Conservation (phyloP, 2,113 vertebrate genomes). For the Piliocolobus tephrosceles region DNA sequence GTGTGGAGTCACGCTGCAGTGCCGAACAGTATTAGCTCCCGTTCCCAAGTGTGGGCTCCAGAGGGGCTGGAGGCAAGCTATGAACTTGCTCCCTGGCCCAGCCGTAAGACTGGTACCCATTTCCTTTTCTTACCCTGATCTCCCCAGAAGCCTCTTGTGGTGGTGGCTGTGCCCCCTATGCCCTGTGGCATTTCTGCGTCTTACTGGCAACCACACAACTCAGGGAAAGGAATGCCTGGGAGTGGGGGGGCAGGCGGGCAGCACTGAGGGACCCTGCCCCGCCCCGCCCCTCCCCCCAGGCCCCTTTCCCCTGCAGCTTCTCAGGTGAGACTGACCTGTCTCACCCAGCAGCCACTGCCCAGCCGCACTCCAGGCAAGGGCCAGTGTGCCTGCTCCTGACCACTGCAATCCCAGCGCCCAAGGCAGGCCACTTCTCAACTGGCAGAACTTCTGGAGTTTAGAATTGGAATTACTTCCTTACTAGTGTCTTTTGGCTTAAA, state of each 20-base stretch:
- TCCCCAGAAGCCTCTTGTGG: slow-evolving; percentile 39
- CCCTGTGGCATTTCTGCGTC: slow-evolving; percentile 66
- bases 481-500: slow-evolving; percentile 70
- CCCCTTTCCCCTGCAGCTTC: slow-evolving; percentile 28
- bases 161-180: slow-evolving; percentile 57
- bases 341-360: slow-evolving; percentile 62
- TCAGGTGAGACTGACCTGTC: not conserved
- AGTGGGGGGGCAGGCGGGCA: slow-evolving; percentile 37
- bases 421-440: not conserved
- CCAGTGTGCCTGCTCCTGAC: slow-evolving; percentile 34
- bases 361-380: slow-evolving; percentile 27
- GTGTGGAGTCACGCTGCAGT: slow-evolving; percentile 46
- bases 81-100: not conserved
- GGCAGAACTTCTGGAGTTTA: not conserved
- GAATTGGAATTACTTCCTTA: slow-evolving; percentile 36
- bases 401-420: slow-evolving; percentile 37
- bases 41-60: not conserved
- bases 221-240: slow-evolving; percentile 75
- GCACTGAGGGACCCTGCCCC: slow-evolving; percentile 49
- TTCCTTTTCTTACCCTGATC: not conserved
- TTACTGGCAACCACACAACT: slow-evolving; percentile 67
- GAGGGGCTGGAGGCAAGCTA: slow-evolving; percentile 3
- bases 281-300: not conserved
- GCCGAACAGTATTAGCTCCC: slow-evolving; percentile 73
- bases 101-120: slow-evolving; percentile 15